phyloP scores from a whole-genome alignment of 2,888 invertebrate species.

The Dastarcus helophoroides region DNA sequence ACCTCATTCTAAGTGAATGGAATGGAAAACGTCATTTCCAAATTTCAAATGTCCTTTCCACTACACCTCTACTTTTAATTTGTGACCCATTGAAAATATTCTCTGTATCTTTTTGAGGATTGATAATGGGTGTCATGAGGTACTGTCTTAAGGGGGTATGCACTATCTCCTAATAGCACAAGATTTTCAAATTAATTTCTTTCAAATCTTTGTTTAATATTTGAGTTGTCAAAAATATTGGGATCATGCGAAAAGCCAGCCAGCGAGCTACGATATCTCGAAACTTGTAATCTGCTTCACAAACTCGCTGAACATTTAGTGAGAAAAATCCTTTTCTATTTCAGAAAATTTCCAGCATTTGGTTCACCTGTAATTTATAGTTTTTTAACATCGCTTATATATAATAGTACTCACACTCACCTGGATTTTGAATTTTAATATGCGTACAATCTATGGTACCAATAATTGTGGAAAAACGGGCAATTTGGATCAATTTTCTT shows the following conservation, averaged over 20 bases:
- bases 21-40: too few species aligned
- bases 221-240: conserved; percentile 14
- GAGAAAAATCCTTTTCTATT: conserved; percentile 3
- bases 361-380: too few species aligned
- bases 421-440: too few species aligned
- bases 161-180: conserved; percentile 14
- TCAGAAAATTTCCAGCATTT: conserved; percentile 1
- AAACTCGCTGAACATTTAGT: conserved; percentile 2
- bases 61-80: conserved; percentile 13
- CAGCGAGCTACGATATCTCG: conserved; percentile 12
- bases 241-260: too few species aligned
- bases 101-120: conserved; percentile 13
- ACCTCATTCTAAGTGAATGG: too few species aligned
- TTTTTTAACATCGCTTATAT: too few species aligned
- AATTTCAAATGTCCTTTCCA: too few species aligned
- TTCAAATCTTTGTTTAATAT: conserved; percentile 11
- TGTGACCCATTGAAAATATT: conserved; percentile 17
- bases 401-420: too few species aligned
- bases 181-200: conserved; percentile 6
- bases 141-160: conserved; percentile 12
- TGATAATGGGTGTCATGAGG: conserved; percentile 15
- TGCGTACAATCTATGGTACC: too few species aligned
- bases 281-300: background rate
- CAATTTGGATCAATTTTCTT: too few species aligned
- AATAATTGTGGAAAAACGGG: too few species aligned